A percentile compares a stretch with the other conserved stretches of the same genome.
Evolutionary conservation across 37 sponge, comb jelly and placozoan species (phyloP).

Genomic region (Aphrocallistes beatrix): DNA sequence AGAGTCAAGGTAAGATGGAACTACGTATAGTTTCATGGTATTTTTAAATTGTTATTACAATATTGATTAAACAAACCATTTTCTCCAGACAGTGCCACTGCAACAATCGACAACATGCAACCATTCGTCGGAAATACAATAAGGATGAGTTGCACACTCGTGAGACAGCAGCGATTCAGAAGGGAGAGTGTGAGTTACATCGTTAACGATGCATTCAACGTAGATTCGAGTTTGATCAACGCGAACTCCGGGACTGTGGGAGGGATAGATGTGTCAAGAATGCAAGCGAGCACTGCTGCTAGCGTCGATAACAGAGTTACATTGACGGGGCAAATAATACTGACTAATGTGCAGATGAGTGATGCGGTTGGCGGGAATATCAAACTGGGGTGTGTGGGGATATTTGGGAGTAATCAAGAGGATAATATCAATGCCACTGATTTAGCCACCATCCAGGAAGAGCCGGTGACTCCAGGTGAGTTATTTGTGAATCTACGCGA

Average conservation of each 20-base stretch:
- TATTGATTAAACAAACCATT: no score
- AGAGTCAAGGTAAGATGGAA: no score
- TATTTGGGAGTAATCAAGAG: neutral
- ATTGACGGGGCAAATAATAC: neutral
- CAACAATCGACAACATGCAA: neutral
- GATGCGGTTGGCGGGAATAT: neutral
- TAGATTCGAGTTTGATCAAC: neutral
- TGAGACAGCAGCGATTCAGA: neutral
- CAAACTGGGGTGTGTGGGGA: neutral
- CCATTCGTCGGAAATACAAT: neutral
- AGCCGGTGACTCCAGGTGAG: no score
- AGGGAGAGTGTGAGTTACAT: neutral
- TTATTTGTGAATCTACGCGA: no score
- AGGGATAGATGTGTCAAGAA: neutral
- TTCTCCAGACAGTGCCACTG: neutral
- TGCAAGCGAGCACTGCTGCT: neutral
- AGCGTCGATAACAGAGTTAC: slow-evolving; percentile 1
- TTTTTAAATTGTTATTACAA: no score
- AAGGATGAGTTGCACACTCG: neutral
- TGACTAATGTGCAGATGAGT: neutral
- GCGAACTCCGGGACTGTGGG: neutral
- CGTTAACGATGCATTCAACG: slow-evolving; percentile 11
- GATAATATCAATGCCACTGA: neutral
- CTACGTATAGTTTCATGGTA: no score
- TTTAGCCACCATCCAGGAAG: no score